A percentile compares a stretch with the other conserved stretches of the same genome.
phyloP scores from a whole-genome alignment of 2,113 vertebrate genomes.

The Bos javanicus region DNA sequence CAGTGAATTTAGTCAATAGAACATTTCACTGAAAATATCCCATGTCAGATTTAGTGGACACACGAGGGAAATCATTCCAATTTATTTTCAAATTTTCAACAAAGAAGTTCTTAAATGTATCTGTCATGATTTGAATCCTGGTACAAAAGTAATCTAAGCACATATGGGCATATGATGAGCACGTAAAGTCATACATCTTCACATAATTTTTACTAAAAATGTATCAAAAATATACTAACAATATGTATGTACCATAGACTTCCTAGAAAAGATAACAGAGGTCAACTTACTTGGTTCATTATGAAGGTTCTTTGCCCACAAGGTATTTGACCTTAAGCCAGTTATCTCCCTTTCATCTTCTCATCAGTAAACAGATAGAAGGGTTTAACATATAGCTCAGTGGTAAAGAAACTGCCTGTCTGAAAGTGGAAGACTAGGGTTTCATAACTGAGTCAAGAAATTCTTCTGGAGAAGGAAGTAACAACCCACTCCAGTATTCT shows the following conservation, averaged over 20 bases:
- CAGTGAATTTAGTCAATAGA: background rate
- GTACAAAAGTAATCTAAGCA: background rate
- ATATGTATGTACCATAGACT: background rate
- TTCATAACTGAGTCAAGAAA: background rate
- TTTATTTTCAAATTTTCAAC: background rate
- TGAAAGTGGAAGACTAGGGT: background rate
- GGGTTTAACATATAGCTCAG: background rate
- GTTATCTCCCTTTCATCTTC: background rate
- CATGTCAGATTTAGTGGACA: background rate
- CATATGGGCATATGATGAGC: background rate
- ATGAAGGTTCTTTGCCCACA: background rate
- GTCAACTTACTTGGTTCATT: background rate
- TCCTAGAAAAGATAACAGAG: background rate
- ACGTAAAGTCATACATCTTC: background rate
- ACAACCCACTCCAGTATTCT: background rate
- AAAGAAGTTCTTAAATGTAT: background rate
- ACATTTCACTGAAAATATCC: background rate
- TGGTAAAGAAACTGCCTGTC: background rate
- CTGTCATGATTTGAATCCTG: background rate
- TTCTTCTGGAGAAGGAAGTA: background rate
- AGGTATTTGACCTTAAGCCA: background rate
- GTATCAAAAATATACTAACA: background rate
- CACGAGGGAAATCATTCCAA: background rate
- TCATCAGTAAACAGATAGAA: background rate
- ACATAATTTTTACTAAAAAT: background rate